Evolutionary conservation across 2,797 vertebrate species (phyloP).

Genomic region (Sylvia borin): DNA sequence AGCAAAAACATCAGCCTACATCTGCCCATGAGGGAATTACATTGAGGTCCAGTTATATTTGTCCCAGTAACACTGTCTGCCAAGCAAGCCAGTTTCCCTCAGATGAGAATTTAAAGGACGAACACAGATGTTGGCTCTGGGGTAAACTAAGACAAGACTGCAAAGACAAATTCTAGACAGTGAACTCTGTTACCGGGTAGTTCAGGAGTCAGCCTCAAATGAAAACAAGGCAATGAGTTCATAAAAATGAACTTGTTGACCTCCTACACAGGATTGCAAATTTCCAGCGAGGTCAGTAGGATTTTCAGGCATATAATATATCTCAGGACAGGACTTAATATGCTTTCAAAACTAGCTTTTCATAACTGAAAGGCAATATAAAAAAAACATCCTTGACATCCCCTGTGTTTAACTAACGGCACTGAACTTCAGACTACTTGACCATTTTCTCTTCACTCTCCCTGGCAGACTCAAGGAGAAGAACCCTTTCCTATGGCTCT

Average conservation of each 20-base stretch:
- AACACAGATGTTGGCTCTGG: neutral
- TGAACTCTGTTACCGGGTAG: neutral
- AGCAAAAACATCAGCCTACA: neutral
- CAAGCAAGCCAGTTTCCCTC: constrained; percentile 19
- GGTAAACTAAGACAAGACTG: neutral
- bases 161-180: constrained; percentile 10
- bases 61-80: constrained; percentile 22
- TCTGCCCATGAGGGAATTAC: constrained; percentile 14
- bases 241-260: neutral
- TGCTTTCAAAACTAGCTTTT: neutral
- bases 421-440: neutral
- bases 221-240: neutral
- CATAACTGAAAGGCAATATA: neutral
- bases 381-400: neutral
- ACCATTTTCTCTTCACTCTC: neutral
- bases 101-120: constrained; percentile 41
- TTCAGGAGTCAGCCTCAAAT: neutral
- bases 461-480: neutral
- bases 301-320: neutral
- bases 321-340: neutral
- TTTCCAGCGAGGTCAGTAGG: neutral
- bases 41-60: constrained; percentile 48
- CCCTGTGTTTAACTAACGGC: neutral
- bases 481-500: neutral
- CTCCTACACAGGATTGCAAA: neutral